Evolutionary conservation across 35 echinoderm and acorn worm genomes (phyloP), one percentile per base, ranked within the genome.

Genomic region (Stichopus chloronotus): DNA sequence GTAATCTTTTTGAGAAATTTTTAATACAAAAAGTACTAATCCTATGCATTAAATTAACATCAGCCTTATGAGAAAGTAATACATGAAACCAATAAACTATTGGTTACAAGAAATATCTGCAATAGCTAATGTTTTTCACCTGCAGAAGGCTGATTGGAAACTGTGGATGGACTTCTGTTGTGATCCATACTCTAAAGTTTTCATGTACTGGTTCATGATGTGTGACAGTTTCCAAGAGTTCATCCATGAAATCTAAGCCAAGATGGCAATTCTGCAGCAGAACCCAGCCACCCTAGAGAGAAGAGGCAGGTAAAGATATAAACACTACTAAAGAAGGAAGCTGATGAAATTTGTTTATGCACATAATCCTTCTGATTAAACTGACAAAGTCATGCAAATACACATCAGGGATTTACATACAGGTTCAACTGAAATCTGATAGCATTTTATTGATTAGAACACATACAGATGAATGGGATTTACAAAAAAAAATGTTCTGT

Each of bases 211-310:
- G 93, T 58, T 98, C 95, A 80, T 96, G 94, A 7, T 57, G 74
- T 6, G 92, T 92, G n/a, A 98, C 97, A 10, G 97, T 98, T 12
- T 98, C 95, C 57, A 98, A 93, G 6, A 98, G 83, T 68, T 98
- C 97, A 94, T 98, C 96, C 97, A 98, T 93, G 91, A 98, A 98
- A 68, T 98, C 97, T 58, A 98, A 86, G 71, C 97, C 96, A 14
- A 98, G 93, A 98, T 98, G 97, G 52, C 97, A 98, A 55, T 98
- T 98, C 68, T 98, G 97, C 8, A 98, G 93, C 81, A 98, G 25
- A 69, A 98, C 97, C 97, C 97, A 98, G 14, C 97, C 97, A 96
- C 97, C 94, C 97, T 96, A 30, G 25, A 55, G 10, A 81, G 78
- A 55, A 30, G 16, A 79, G 14, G 10, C 14, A 79, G 77, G 77